Base-by-base conservation (phyloP, 1,140 invertebrate genomes). In the Bombus fervidus region DNA sequence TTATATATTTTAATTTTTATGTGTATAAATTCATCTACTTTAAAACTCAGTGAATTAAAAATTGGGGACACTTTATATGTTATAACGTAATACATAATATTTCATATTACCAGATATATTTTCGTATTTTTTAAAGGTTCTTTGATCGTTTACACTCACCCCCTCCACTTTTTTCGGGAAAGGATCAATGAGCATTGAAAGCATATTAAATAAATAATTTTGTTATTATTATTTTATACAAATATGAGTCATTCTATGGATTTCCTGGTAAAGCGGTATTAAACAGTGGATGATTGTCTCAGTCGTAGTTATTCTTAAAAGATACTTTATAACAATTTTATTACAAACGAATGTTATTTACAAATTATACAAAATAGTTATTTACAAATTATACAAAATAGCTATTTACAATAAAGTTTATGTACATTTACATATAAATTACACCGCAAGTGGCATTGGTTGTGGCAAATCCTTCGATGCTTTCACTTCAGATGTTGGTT, bases 401-500 rank as follows among this genome's bases (percentile, higher is more conserved):
- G 13, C 0, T 15, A 47, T 47, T 15, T 15, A 15, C n/a, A n/a
- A n/a, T n/a, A n/a, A n/a, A n/a, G n/a, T n/a, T n/a, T n/a, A n/a
- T n/a, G n/a, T n/a, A n/a, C n/a, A 39, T 84, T 80, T 74, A 57
- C 74, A 18, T 66, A 74, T 57, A 83, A 73, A 86, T 92, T 92
- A 92, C 71, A 92, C 90, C 84, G 89, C 57, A 73, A 94, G 77
- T 34, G 89, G 85, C 57, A 91, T 31, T 39, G 91, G 69, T 75
- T 90, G 91, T 66, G 93, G 92, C 37, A 93, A 89, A 13, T 94
- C 92, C 93, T 96, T 96, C 9, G 95, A 91, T 34, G 95, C 88
- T 92, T 97, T 97, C 81, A 96, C 95, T 91, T 97, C 97, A 84
- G 96, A 97, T 25, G 95, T 95, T 81, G 97, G 97, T 91, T 95